These are phyloP conservation scores for Lochmaea capreae DNA, from an alignment of 2,888 invertebrate genomes.

Conservation along the genomic window DNA sequence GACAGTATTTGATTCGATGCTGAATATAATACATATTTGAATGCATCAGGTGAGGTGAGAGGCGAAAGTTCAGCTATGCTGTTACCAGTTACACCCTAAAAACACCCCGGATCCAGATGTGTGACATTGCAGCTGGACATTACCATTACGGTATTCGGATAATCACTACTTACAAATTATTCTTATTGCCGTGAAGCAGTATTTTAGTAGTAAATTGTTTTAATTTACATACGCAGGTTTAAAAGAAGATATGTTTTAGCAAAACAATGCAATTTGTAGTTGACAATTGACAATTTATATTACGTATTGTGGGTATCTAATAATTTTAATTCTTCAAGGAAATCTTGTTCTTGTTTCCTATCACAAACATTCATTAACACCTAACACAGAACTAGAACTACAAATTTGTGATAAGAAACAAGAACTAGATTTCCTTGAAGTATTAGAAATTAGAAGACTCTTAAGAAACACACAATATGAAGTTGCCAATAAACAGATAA, in stretches of 20 bases:
- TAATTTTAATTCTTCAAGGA: too few relatives aligned
- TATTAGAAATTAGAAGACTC: too few relatives aligned
- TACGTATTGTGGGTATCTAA: too few relatives aligned
- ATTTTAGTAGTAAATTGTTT: conserved; percentile 11
- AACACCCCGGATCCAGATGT: conserved; percentile 56
- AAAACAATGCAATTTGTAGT: too few relatives aligned
- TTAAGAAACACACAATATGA: too few relatives aligned
- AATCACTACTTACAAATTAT: conserved; percentile 14
- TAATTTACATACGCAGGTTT: conserved; percentile 17
- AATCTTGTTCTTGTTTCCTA: too few relatives aligned
- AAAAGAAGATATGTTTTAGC: neutral
- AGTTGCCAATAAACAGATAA: too few relatives aligned
- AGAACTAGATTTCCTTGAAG: too few relatives aligned
- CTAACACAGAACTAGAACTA: too few relatives aligned
- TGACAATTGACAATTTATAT: too few relatives aligned
- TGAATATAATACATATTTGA: conserved; percentile 44
- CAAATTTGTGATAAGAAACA: too few relatives aligned
- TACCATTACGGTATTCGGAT: conserved; percentile 15
- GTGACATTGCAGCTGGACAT: conserved; percentile 49
- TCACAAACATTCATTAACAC: too few relatives aligned
- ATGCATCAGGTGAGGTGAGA: conserved; percentile 48
- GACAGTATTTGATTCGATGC: conserved; percentile 44
- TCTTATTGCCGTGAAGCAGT: conserved; percentile 13
- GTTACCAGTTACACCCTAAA: conserved; percentile 48
- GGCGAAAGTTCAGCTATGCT: conserved; percentile 28